phyloP scores from a whole-genome alignment of 2,113 vertebrate species.

The Ia io region DNA sequence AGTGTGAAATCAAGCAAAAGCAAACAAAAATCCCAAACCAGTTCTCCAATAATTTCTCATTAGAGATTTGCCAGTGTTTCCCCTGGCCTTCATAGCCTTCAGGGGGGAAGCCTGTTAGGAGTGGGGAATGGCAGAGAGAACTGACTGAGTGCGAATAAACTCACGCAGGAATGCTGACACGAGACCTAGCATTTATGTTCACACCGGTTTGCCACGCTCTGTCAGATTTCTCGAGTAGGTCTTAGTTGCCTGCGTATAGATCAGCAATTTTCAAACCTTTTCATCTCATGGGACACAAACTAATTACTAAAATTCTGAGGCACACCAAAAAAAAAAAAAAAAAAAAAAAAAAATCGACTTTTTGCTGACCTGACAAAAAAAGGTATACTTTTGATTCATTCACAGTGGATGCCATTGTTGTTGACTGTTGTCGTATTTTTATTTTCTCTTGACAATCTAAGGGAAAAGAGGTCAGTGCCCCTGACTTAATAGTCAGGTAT shows the following conservation, averaged over 20 bases:
- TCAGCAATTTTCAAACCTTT: not conserved
- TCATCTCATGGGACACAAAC: not conserved
- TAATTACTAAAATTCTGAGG: not conserved
- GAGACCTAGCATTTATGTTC: not conserved
- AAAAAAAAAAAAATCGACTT: too few relatives aligned
- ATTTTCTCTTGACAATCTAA: too few relatives aligned
- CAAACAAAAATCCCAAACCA: not conserved
- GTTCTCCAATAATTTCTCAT: not conserved
- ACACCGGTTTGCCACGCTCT: fast-evolving
- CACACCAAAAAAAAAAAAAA: not conserved
- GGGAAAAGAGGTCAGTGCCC: not conserved
- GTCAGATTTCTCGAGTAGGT: not conserved
- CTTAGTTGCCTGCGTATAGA: not conserved
- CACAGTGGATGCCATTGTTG: too few relatives aligned
- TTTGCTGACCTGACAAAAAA: not conserved
- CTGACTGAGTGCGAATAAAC: not conserved
- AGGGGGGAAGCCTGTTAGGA: not conserved
- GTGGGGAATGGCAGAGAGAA: not conserved
- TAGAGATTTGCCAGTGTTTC: not conserved
- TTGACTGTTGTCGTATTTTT: too few relatives aligned
- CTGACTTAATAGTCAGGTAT: not conserved
- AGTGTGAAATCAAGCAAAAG: not conserved
- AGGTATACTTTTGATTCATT: not conserved
- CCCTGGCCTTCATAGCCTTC: not conserved
- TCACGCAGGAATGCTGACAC: not conserved